These are phyloP conservation scores for Drosophila rubida DNA, from an alignment of 2,888 invertebrate species.

Conservation along the genomic window DNA sequence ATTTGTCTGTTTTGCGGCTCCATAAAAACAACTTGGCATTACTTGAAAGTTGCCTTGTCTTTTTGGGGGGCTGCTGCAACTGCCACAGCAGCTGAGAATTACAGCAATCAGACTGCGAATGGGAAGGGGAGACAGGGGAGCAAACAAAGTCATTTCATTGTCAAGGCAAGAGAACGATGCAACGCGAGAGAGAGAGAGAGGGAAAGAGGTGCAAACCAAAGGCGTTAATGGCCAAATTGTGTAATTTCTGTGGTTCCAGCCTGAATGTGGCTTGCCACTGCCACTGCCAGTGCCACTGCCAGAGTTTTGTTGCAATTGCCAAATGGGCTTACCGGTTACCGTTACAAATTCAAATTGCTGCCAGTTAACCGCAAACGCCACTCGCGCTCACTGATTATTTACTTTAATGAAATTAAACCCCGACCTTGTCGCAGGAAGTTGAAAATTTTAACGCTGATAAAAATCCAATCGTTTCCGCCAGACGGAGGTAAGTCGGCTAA, in stretches of 20 bases:
- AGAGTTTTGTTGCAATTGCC: conserved; percentile 5
- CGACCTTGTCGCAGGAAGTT: conserved; percentile 76
- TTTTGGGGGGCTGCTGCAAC: conserved; percentile 11
- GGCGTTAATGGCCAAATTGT: conserved; percentile 79
- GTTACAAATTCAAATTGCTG: conserved; percentile 70
- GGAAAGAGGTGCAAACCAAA: conserved; percentile 23
- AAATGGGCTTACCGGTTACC: conserved; percentile 43
- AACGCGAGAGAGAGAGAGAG: conserved; percentile 26
- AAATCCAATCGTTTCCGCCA: conserved; percentile 70
- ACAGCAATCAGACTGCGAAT: conserved; percentile 57
- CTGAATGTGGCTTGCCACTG: conserved; percentile 17
- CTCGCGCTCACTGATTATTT: conserved; percentile 63
- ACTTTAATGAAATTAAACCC: conserved; percentile 72
- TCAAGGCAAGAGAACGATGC: conserved; percentile 57
- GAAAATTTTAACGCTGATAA: conserved; percentile 68
- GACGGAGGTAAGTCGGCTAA: neutral
- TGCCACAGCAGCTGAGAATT: conserved; percentile 44
- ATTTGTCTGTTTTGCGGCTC: conserved; percentile 15
- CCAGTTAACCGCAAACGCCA: conserved; percentile 57
- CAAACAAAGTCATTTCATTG: conserved; percentile 65
- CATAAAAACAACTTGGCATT: conserved; percentile 3
- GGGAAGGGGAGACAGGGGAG: conserved; percentile 6
- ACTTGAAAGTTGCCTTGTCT: neutral
- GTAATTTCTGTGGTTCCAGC: conserved; percentile 57
- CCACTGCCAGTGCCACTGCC: neutral